Evolutionary conservation across 2,888 invertebrate genomes (phyloP).

Genomic region (Azorinus chamasolen): DNA sequence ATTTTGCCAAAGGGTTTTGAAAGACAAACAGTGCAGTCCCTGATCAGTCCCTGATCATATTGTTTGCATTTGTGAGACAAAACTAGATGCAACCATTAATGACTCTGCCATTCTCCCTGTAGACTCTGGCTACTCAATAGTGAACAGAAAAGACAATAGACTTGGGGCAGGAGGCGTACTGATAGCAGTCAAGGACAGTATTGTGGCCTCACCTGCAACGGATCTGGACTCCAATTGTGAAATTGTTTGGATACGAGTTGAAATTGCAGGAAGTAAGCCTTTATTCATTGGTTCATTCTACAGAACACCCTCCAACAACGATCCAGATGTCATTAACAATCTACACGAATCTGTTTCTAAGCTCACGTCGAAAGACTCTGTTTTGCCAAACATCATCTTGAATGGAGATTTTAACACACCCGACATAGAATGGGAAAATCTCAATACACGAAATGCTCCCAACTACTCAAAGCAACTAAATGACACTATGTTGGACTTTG

Average conservation of each 20-base stretch:
- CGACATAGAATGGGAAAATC: constrained; percentile 30
- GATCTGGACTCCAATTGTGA: constrained; percentile 32
- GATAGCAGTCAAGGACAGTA: constrained; percentile 26
- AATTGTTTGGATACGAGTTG: constrained; percentile 21
- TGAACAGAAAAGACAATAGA: constrained; percentile 29
- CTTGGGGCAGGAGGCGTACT: constrained; percentile 29
- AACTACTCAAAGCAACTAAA: constrained; percentile 28
- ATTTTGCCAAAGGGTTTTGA: too few species aligned
- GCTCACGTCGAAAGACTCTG: constrained; percentile 7
- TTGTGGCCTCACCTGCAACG: constrained; percentile 20
- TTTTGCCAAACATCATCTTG: constrained; percentile 28
- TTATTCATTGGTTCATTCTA: constrained; percentile 32
- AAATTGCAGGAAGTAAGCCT: constrained; percentile 10
- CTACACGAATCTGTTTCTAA: constrained; percentile 30
- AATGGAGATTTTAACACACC: constrained; percentile 41
- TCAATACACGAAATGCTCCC: too few species aligned
- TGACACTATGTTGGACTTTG: constrained; percentile 33
- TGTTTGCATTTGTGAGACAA: constrained; percentile 21
- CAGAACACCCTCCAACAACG: constrained; percentile 20
- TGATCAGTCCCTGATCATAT: too few species aligned
- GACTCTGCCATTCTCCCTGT: constrained; percentile 19
- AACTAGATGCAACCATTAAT: constrained; percentile 19
- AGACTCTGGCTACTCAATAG: constrained; percentile 15
- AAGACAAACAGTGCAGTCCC: too few species aligned
- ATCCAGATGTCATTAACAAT: constrained; percentile 9